Conservation (phyloP, 2,888 invertebrate species). For the Amiota communis region DNA sequence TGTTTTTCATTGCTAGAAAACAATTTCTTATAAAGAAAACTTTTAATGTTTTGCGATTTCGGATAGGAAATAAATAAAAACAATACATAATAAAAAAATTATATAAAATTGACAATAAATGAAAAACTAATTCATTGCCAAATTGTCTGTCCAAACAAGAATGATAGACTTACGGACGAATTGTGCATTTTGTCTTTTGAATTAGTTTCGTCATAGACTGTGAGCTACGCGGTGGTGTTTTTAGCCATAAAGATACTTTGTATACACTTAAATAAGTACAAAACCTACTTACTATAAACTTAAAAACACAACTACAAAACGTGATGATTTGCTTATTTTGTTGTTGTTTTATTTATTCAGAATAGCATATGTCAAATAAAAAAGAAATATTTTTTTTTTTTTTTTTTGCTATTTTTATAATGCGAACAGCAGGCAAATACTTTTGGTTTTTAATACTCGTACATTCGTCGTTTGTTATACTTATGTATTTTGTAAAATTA, state of each 20-base stretch:
- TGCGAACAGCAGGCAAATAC: background rate
- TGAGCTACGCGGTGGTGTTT: constrained; percentile 7
- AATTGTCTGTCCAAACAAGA: constrained; percentile 4
- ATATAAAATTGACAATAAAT: background rate
- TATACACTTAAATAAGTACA: background rate
- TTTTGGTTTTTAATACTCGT: background rate
- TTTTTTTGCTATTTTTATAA: background rate
- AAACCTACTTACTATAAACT: background rate
- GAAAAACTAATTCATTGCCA: constrained; percentile 11
- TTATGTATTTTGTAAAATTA: constrained; percentile 7
- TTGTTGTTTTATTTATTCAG: constrained; percentile 1
- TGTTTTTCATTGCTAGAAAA: too few relatives aligned
- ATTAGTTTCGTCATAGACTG: too few relatives aligned
- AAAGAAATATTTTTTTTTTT: background rate
- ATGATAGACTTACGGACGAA: background rate
- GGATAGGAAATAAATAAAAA: background rate
- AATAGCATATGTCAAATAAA: constrained; percentile 9
- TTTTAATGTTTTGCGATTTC: too few relatives aligned
- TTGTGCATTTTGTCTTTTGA: background rate
- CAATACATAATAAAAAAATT: background rate
- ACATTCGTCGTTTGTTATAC: background rate
- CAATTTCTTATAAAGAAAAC: too few relatives aligned
- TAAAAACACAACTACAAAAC: background rate
- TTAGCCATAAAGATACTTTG: background rate
- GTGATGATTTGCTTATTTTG: constrained; percentile 7